These are phyloP conservation scores for Drosophila heteroneura DNA, from an alignment of 2,888 invertebrate genomes.

Conservation along the genomic window DNA sequence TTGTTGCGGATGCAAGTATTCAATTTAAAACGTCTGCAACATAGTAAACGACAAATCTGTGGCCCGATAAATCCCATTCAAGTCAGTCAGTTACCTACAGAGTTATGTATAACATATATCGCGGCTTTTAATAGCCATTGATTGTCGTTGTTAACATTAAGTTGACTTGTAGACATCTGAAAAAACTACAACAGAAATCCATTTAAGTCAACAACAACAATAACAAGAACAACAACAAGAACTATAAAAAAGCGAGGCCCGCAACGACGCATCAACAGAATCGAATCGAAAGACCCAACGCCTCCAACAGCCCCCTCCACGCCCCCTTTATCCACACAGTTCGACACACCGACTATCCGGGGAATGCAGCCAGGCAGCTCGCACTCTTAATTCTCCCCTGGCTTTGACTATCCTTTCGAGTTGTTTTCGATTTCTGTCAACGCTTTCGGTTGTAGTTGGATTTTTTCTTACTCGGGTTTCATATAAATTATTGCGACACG, in stretches of 20 bases:
- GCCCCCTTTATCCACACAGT: not conserved
- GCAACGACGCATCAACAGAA: slow-evolving; percentile 40
- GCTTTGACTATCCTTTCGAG: slow-evolving; percentile 3
- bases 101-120: slow-evolving; percentile 66
- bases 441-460: slow-evolving; percentile 23
- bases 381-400: slow-evolving; percentile 5
- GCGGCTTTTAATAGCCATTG: slow-evolving; percentile 77
- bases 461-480: slow-evolving; percentile 28
- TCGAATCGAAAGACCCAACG: slow-evolving; percentile 57
- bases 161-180: slow-evolving; percentile 71
- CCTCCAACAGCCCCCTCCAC: slow-evolving; percentile 33
- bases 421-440: slow-evolving; percentile 58
- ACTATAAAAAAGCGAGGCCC: slow-evolving; percentile 27
- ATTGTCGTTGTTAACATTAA: slow-evolving; percentile 78
- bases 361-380: slow-evolving; percentile 25
- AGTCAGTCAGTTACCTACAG: slow-evolving; percentile 26
- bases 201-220: slow-evolving; percentile 53
- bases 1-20: slow-evolving; percentile 8
- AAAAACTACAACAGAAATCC: slow-evolving; percentile 76
- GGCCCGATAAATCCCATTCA: slow-evolving; percentile 36
- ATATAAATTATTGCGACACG: slow-evolving; percentile 77
- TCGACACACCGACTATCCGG: slow-evolving; percentile 9
- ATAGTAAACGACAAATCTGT: slow-evolving; percentile 27
- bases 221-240: slow-evolving; percentile 11
- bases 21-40: not conserved